These are phyloP conservation scores for Conops quadrifasciatus DNA, from an alignment of 2,888 invertebrate species.

Conservation along the genomic window DNA sequence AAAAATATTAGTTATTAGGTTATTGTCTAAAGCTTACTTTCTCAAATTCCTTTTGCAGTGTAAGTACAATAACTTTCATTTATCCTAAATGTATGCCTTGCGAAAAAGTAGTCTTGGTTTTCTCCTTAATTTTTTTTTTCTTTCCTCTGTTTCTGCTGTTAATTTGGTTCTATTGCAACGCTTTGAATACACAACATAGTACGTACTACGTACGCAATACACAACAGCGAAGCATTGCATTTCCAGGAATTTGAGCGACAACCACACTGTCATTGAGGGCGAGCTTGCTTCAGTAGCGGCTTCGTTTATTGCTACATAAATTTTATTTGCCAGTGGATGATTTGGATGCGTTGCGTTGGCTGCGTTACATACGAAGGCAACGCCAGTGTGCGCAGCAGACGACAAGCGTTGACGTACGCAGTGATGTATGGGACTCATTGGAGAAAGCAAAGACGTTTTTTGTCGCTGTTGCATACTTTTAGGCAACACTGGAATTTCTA, in stretches of 20 bases:
- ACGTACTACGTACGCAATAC: too few species aligned
- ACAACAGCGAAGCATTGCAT: too few species aligned
- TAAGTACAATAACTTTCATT: neutral
- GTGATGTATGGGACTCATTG: constrained; percentile 2
- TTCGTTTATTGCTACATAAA: constrained; percentile 30
- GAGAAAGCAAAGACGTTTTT: neutral
- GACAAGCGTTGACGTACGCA: constrained; percentile 15
- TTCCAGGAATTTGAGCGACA: too few species aligned
- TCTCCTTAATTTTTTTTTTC: neutral
- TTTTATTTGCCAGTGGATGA: constrained; percentile 11
- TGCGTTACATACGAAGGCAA: neutral
- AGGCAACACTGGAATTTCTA: neutral
- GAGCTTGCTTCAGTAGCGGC: constrained; percentile 16
- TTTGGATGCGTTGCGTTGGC: neutral
- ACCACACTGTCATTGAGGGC: neutral
- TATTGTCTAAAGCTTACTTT: neutral
- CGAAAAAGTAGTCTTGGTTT: neutral
- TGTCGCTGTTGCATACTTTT: neutral
- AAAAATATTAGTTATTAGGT: neutral
- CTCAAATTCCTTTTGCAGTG: constrained; percentile 5
- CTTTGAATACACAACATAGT: too few species aligned
- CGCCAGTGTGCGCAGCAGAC: neutral
- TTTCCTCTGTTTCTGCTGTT: neutral
- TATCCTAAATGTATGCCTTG: constrained; percentile 30
- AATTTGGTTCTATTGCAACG: neutral